Conservation (phyloP, 2,888 invertebrate genomes). For the Sphecodes monilicornis region DNA sequence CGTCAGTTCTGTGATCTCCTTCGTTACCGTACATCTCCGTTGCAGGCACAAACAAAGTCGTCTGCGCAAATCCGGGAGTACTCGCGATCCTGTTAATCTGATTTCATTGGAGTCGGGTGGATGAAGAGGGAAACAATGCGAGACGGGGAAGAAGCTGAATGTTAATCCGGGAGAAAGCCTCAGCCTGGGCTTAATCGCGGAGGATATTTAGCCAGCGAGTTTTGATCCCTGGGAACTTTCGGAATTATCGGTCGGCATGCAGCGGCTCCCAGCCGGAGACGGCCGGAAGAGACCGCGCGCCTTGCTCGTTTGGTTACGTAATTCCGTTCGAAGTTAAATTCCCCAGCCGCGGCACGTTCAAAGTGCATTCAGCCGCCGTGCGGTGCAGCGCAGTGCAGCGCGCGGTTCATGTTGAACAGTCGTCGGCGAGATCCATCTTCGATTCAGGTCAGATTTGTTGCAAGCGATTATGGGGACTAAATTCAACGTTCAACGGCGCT, state of each 20-base stretch:
- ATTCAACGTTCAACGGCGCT: no score
- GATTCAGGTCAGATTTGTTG: not conserved
- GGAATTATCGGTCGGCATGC: constrained; percentile 43
- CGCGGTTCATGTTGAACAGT: not conserved
- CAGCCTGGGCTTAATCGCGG: constrained; percentile 27
- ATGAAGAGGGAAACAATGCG: constrained; percentile 6
- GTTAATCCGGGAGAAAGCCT: constrained; percentile 30
- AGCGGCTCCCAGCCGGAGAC: not conserved
- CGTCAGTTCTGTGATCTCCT: not conserved
- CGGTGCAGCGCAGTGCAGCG: not conserved
- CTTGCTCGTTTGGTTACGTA: constrained; percentile 73
- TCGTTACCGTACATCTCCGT: not conserved
- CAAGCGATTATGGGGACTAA: not conserved
- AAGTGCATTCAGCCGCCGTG: constrained; percentile 64
- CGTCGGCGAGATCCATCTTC: not conserved
- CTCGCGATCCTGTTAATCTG: not conserved
- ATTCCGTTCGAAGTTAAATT: constrained; percentile 71
- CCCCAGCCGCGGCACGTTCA: constrained; percentile 64
- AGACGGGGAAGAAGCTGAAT: not conserved
- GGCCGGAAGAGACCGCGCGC: constrained; percentile 14
- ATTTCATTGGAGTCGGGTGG: not conserved
- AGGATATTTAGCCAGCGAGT: constrained; percentile 43
- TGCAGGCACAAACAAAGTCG: not conserved
- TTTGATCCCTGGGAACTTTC: constrained; percentile 51
- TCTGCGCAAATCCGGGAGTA: not conserved